A percentile compares a stretch with the other conserved stretches of the same genome.
Conservation (phyloP, 2,113 vertebrate species). For the Heptranchias perlo region DNA sequence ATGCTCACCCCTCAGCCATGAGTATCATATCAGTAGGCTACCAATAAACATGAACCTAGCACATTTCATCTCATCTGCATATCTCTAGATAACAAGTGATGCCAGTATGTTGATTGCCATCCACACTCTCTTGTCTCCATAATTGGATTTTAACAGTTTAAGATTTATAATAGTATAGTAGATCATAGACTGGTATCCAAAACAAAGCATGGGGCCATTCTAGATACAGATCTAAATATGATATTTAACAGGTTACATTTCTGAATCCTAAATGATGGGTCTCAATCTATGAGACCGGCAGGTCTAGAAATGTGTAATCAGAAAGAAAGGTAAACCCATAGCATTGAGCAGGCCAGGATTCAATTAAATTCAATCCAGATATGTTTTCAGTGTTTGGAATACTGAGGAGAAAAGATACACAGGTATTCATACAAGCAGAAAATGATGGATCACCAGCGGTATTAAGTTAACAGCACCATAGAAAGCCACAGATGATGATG, state of each 20-base stretch:
- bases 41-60: conserved; percentile 15
- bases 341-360: background rate
- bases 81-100: conserved; percentile 11
- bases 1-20: background rate
- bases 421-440: conserved; percentile 2
- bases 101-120: conserved; percentile 18
- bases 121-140: conserved; percentile 23
- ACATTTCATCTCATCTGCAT: conserved; percentile 23
- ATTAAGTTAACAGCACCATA: background rate
- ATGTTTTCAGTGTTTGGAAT: conserved; percentile 21
- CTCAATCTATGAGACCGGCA: background rate
- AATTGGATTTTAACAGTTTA: conserved; percentile 18
- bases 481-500: conserved; percentile 7
- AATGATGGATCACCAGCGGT: conserved; percentile 30
- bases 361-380: conserved; percentile 29
- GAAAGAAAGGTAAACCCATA: background rate
- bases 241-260: background rate
- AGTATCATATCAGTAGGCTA: conserved; percentile 20
- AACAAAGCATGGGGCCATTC: background rate
- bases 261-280: background rate
- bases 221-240: background rate
- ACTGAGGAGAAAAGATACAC: conserved; percentile 35
- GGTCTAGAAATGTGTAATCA: background rate
- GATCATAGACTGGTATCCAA: background rate
- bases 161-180: background rate